Base-by-base conservation (phyloP, 2,888 invertebrate genomes). In the Conomelus anceps region DNA sequence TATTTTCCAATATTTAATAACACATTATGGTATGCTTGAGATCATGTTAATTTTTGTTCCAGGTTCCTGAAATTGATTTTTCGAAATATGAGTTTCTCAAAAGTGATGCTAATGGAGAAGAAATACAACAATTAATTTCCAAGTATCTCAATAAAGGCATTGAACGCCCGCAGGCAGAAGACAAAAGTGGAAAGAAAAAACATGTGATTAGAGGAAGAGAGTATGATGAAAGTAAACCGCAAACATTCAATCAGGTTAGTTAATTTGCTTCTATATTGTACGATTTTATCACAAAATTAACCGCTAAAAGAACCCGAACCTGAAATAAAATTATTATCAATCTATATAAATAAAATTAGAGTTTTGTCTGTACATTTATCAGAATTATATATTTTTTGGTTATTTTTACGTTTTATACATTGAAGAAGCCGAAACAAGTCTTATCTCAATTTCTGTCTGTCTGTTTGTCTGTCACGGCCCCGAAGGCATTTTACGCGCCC, bases 61-160 rank as follows among this genome's bases (percentile, higher is more conserved):
- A 94, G 93, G 91, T 96, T 85, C 97, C 97, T 22, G 94, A 94
- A 85, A 95, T 97, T 89, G 95, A 96, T 92, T 98, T 97, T 96
- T 94, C 94, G 22, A 95, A 95, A 90, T 98, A 97, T 93, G 95
- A 96, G 85, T 87, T 63, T 1, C 85, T 86, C 20, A 86, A 85
- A 87, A 23, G 13, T 17, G 87, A 88, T 88, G 89, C 41, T 22
- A 84, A 86, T 26, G 86, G 63, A 88, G 24, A 24, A 22, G 9
- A 89, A 90, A 88, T 23, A 22, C 85, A 17, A 63, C 20, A 22
- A 41, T 11, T 22, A 1, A 26, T 20, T 22, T 41, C 22, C 17
- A 41, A 41, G 34, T 86, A 29, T 41, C 13, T 22, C 6, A 11
- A 9, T 22, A 88, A 86, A 22, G 20, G 22, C 4, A 85, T 63